Percentiles rank a stretch among this genome's conserved stretches.
Conservation (phyloP, 1,140 invertebrate species). For the Drosophila nikananu region DNA sequence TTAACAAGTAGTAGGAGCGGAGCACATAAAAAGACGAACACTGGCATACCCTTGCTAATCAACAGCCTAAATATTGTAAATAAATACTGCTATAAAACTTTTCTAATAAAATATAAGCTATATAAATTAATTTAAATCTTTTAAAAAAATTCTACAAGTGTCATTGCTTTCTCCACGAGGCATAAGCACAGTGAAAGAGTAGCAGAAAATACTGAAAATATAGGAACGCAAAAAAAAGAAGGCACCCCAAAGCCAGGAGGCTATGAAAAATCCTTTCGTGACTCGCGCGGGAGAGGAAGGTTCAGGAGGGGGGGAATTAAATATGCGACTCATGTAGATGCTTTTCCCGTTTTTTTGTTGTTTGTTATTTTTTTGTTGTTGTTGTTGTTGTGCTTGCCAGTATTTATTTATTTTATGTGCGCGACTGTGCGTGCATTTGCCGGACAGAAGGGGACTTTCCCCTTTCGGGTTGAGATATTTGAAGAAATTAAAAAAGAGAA, state of each 20-base stretch:
- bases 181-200: background rate
- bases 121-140: too few relatives aligned
- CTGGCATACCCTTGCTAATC: background rate
- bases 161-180: too few relatives aligned
- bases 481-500: slow-evolving; percentile 66
- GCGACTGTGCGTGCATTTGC: slow-evolving; percentile 74
- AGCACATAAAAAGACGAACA: too few relatives aligned
- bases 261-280: slow-evolving; percentile 76
- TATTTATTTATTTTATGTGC: slow-evolving; percentile 80
- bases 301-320: slow-evolving; percentile 61
- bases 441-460: slow-evolving; percentile 19
- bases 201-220: slow-evolving; percentile 30
- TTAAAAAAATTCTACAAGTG: too few relatives aligned
- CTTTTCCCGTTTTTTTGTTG: slow-evolving; percentile 24
- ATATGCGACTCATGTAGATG: slow-evolving; percentile 79
- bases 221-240: slow-evolving; percentile 24
- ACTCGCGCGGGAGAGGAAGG: slow-evolving; percentile 5
- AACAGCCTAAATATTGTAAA: background rate
- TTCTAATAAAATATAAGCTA: too few relatives aligned
- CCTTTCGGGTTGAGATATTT: slow-evolving; percentile 44
- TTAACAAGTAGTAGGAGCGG: slow-evolving; percentile 38
- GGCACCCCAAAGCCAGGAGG: slow-evolving; percentile 34
- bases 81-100: background rate
- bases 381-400: slow-evolving; percentile 12
- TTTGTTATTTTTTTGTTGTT: slow-evolving; percentile 24